Evolutionary conservation across 2,888 invertebrate species (phyloP), one percentile per base, ranked within the genome.

Genomic region (Tetropium fuscum): DNA sequence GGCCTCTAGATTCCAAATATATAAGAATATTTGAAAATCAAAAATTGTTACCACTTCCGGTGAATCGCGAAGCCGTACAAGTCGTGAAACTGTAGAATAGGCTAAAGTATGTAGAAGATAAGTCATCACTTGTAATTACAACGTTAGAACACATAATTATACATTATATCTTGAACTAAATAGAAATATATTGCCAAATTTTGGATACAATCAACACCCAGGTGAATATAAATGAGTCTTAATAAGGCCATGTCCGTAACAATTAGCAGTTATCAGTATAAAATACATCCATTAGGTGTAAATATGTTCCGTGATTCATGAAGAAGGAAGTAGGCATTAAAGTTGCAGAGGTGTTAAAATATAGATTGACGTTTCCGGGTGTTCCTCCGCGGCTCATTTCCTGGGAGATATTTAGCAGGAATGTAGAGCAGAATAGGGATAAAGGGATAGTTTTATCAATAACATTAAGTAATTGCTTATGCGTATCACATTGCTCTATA

Each of bases 401-500:
- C 36, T 36, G 36, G 13, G 6, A 22, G 22, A 25, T 18, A 27
- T 27, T 44, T 16, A 25, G 44, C 25, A 25, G 27, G n/a, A 48
- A 22, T 22, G 44, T 13, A 36, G 48, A 20, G 36, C 22, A 36
- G 48, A 27, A 34, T 32, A 20, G 36, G 22, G 34, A 18, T 8
- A 15, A 15, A 8, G 13, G 48, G 15, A 48, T 34, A 36, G 36
- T 36, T 48, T 47, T 36, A 48, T 48, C 48, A 36, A 48, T 48
- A 48, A 20, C 48, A 36, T 36, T 48, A 48, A 25, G 48, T 48
- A 48, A 48, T 36, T 48, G 48, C 45, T 45, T 45, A 45, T 34
- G 30, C 34, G 19, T 32, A 32, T 47, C 47, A 47, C 34, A 47
- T 11, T 34, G 34, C 34, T 34, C 3, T 32, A 32, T n/a, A n/a